Conservation (phyloP, 2,797 vertebrate genomes). For the Danio jaintianensis region DNA sequence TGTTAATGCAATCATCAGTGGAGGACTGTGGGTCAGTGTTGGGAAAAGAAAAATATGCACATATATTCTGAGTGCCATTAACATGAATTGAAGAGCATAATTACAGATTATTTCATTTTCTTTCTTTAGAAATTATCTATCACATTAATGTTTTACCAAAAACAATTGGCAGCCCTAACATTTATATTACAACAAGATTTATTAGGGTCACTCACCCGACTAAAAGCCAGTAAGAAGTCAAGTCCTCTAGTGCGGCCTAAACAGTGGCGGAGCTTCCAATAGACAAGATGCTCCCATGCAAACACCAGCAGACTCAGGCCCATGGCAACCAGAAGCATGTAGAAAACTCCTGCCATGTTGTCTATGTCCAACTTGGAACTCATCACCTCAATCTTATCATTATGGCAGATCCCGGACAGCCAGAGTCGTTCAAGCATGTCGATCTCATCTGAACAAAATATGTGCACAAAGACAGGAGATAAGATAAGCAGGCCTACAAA, state of each 20-base stretch:
- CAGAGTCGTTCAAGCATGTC: constrained; percentile 74
- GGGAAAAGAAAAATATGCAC: not conserved
- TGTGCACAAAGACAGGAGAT: constrained; percentile 23
- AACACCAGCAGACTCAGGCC: constrained; percentile 80
- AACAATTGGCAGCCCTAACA: not conserved
- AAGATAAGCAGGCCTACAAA: constrained; percentile 31
- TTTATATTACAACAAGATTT: not conserved
- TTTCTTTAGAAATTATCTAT: not conserved
- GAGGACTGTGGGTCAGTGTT: not conserved
- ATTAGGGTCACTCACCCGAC: constrained; percentile 79
- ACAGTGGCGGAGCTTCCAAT: constrained; percentile 88
- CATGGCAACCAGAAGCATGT: constrained; percentile 83
- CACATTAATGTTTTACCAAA: not conserved
- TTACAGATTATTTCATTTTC: not conserved
- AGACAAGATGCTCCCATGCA: constrained; percentile 88
- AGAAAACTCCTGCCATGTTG: constrained; percentile 85
- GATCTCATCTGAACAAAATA: constrained; percentile 71
- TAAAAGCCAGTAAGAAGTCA: constrained; percentile 89
- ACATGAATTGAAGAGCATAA: constrained; percentile 9
- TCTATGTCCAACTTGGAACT: constrained; percentile 86
- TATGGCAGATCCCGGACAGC: constrained; percentile 72
- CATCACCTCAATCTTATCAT: constrained; percentile 84
- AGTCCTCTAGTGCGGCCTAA: constrained; percentile 84
- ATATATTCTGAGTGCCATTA: constrained; percentile 6
- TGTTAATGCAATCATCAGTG: constrained; percentile 9